A percentile compares a stretch with the other conserved stretches of the same genome.
Conservation (phyloP, 2,888 invertebrate species). For the Odontothrips loti region DNA sequence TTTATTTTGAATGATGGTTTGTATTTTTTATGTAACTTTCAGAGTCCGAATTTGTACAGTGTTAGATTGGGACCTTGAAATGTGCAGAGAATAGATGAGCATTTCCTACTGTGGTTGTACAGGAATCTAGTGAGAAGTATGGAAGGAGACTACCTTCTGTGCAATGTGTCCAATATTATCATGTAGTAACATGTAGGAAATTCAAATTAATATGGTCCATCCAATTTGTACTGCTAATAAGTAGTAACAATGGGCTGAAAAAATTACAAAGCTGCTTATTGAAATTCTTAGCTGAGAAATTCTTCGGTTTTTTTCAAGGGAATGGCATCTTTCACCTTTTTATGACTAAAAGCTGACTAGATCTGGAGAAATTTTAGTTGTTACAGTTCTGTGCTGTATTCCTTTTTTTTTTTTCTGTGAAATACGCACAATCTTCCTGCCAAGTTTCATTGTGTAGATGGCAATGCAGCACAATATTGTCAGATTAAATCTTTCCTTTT, state of each 20-base stretch:
- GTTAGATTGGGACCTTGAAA: neutral
- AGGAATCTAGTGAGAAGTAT: no score
- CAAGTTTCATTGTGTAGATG: neutral
- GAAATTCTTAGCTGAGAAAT: neutral
- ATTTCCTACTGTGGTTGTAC: no score
- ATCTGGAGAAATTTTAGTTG: neutral
- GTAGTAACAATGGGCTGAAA: no score
- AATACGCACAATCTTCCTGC: neutral
- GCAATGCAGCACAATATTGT: neutral
- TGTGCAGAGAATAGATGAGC: neutral
- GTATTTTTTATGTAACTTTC: neutral
- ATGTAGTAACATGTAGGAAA: no score
- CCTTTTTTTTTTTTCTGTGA: neutral
- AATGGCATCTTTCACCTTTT: neutral
- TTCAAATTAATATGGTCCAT: no score
- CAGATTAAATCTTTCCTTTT: neutral
- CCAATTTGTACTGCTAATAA: no score
- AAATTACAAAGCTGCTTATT: neutral
- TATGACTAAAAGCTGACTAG: neutral
- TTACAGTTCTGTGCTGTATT: neutral
- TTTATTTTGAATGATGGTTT: no score
- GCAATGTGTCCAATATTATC: no score
- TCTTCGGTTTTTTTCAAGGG: neutral
- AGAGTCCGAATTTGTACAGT: neutral
- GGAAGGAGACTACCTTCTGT: no score